These are phyloP conservation scores for Trilocha varians DNA, from an alignment of 2,888 invertebrate genomes.

Conservation along the genomic window DNA sequence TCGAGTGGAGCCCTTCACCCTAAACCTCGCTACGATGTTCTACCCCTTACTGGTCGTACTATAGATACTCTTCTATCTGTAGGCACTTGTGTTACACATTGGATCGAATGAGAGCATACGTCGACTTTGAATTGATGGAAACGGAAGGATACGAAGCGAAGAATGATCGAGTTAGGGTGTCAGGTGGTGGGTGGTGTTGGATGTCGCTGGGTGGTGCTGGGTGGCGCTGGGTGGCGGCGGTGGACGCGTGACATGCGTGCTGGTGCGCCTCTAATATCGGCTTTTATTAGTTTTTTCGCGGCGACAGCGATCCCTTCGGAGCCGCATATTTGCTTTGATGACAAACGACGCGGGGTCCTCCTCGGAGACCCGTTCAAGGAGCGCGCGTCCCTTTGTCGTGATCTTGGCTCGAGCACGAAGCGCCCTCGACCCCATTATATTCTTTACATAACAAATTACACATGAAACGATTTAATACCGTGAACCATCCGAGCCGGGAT, in stretches of 20 bases:
- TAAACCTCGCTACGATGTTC: no score
- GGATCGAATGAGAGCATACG: neutral
- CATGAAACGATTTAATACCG: slow-evolving; percentile 29
- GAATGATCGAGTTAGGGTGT: neutral
- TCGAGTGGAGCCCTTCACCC: slow-evolving; percentile 17
- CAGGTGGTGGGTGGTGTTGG: slow-evolving; percentile 7
- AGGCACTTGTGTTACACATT: slow-evolving; percentile 6
- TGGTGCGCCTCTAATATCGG: slow-evolving; percentile 44
- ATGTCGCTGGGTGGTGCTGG: slow-evolving; percentile 4
- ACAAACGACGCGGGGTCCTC: slow-evolving; percentile 13
- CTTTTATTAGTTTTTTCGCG: slow-evolving; percentile 68
- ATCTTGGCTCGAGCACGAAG: slow-evolving; percentile 16
- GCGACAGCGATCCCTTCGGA: slow-evolving; percentile 38
- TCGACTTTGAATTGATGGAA: slow-evolving; percentile 1
- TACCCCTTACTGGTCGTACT: no score
- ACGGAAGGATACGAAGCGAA: slow-evolving; percentile 3
- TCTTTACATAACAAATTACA: slow-evolving; percentile 32
- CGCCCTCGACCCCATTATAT: slow-evolving; percentile 20
- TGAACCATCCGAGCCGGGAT: slow-evolving; percentile 16
- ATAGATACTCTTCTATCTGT: no score
- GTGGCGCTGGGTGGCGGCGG: slow-evolving; percentile 6
- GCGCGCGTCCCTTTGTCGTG: slow-evolving; percentile 12
- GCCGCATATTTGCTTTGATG: slow-evolving; percentile 47
- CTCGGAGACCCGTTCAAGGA: no score
- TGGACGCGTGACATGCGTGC: slow-evolving; percentile 11